A percentile compares a stretch with the other conserved stretches of the same genome.
These are phyloP conservation scores for Chromobotia macracanthus DNA, from an alignment of 2,797 vertebrate species.

Conservation along the genomic window DNA sequence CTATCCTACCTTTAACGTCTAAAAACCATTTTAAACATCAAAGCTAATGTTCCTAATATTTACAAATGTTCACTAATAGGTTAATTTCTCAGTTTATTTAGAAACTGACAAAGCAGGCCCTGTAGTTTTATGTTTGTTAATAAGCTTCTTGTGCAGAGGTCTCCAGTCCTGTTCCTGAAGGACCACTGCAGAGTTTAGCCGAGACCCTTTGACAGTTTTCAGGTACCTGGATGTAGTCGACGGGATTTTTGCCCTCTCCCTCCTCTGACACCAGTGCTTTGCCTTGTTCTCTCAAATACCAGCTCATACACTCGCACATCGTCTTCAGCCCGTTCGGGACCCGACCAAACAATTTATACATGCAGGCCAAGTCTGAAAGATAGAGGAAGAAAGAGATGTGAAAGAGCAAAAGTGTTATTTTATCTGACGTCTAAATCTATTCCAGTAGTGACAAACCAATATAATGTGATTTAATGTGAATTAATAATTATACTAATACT, in stretches of 20 bases:
- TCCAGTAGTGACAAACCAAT: not conserved
- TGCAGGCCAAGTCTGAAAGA: conserved; percentile 89
- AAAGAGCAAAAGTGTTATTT: not conserved
- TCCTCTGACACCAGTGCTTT: conserved; percentile 98
- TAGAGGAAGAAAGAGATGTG: not conserved
- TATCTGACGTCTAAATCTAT: not conserved
- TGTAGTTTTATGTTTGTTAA: no score
- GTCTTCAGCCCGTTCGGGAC: conserved; percentile 98
- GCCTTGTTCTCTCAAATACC: conserved; percentile 94
- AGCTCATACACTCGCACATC: conserved; percentile 98
- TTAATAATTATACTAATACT: no score
- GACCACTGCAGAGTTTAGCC: no score
- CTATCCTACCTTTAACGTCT: no score
- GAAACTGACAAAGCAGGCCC: not conserved
- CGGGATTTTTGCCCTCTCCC: conserved; percentile 96
- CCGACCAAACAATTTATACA: conserved; percentile 97
- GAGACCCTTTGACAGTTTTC: no score
- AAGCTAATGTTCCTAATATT: not conserved
- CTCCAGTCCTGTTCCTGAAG: no score
- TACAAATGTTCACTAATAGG: not conserved
- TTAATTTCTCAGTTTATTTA: not conserved
- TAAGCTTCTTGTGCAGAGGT: no score
- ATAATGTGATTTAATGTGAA: no score
- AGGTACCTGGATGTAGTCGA: conserved; percentile 96
- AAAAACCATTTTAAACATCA: no score